Evolutionary conservation across 2,797 vertebrate species (phyloP).

Genomic region (Iguana delicatissima): DNA sequence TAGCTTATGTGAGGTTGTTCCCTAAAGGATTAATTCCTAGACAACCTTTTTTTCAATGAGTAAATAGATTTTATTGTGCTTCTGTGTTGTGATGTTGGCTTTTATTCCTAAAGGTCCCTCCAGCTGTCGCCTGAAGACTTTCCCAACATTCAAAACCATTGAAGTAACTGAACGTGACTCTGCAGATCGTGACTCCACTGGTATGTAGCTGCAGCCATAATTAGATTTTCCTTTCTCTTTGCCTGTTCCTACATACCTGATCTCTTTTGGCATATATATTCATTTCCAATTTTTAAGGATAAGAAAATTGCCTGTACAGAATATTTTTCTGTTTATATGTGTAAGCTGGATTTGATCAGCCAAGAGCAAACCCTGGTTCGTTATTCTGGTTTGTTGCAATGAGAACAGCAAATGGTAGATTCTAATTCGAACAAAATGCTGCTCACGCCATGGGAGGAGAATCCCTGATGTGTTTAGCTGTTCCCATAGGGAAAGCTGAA

Average conservation of each 20-base stretch:
- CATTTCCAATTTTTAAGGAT: slow-evolving; percentile 24
- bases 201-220: slow-evolving; percentile 74
- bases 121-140: slow-evolving; percentile 71
- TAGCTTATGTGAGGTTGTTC: background rate
- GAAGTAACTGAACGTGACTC: slow-evolving; percentile 73
- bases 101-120: slow-evolving; percentile 64
- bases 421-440: too few species aligned
- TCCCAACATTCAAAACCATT: slow-evolving; percentile 81
- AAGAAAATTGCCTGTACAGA: background rate
- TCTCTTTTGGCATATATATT: background rate
- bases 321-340: background rate
- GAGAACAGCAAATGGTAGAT: too few species aligned
- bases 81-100: background rate
- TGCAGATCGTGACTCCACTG: slow-evolving; percentile 57
- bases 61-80: background rate
- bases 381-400: too few species aligned
- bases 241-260: background rate
- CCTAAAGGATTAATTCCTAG: background rate
- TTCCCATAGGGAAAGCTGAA: too few species aligned
- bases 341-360: background rate
- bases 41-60: background rate
- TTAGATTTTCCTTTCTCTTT: background rate
- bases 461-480: too few species aligned
- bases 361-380: too few species aligned
- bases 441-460: too few species aligned